Evolutionary conservation across 1,140 invertebrate species (phyloP).

Genomic region (Meloidogyne floridensis): DNA sequence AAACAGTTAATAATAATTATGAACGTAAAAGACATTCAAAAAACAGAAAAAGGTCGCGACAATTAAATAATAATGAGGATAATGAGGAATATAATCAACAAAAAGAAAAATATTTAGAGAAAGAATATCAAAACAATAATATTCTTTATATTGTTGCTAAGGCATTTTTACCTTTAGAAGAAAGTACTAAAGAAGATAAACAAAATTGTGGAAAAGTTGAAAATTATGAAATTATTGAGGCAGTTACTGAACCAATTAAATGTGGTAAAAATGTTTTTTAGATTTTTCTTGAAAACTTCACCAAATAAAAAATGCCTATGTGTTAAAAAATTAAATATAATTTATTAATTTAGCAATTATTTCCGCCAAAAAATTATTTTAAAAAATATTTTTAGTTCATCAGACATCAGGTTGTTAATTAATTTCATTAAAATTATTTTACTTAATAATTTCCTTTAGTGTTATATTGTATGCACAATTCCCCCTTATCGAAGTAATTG

Average conservation of each 20-base stretch:
- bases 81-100: background rate
- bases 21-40: background rate
- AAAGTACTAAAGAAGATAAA: slow-evolving; percentile 66
- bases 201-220: background rate
- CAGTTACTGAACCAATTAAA: slow-evolving; percentile 86
- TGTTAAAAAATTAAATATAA: background rate
- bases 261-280: slow-evolving; percentile 79
- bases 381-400: slow-evolving; percentile 75
- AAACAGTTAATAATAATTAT: slow-evolving; percentile 74
- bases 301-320: background rate
- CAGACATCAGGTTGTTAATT: slow-evolving; percentile 71
- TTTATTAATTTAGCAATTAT: too few species aligned
- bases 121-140: slow-evolving; percentile 71
- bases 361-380: too few species aligned
- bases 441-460: slow-evolving; percentile 70
- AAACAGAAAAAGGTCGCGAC: background rate
- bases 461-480: slow-evolving; percentile 87
- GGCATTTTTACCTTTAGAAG: slow-evolving; percentile 76
- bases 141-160: slow-evolving; percentile 93
- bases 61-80: background rate
- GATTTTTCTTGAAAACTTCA: background rate
- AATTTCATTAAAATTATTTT: slow-evolving; percentile 20
- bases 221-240: slow-evolving; percentile 75
- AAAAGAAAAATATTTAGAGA: slow-evolving; percentile 23
- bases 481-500: slow-evolving; percentile 76